Base-by-base conservation (phyloP, 92 coral and sea anemone genomes). In the Pocillopora meandrina region DNA sequence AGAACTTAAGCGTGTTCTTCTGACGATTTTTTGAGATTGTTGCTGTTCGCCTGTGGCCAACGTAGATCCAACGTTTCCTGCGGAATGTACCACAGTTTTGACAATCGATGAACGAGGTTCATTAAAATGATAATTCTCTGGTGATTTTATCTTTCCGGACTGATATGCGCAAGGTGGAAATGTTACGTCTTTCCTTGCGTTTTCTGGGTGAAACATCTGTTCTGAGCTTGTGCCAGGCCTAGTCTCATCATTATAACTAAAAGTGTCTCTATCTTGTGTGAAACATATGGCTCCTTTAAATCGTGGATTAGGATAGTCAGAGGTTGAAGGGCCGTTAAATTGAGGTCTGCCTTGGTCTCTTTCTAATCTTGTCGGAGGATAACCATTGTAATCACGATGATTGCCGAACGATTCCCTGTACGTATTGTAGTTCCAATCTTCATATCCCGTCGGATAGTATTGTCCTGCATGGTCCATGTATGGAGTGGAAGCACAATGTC, bases 1-100 rank as follows among this genome's bases (percentile, higher is more conserved):
- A 68, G 98, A 93, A 70, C 91, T 92, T 64, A 74, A 31, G 23
- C 80, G 62, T 4, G 86, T 83, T 83, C 86, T 73, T 79, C 80
- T 56, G 19, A 65, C 64, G 23, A 64, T 55, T 61, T 77, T 84
- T 56, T 34, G 82, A 56, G 71, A 42, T 7, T 42, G 60, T n/a
- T 61, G 82, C 47, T 59, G 60, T 56, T 69, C 88, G n/a, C 70
- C 83, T 36, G 71, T 61, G 80, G 56, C 19, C 18, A 56, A 5
- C 15, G 61, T 66, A 62, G 73, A 49, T 55, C 74, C 65, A 83
- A 14, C 34, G 64, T 56, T 73, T 83, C 80, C 80, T 64, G 73
- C 34, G 79, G 86, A 80, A 83, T 73, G 60, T 36, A 19, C 56
- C 55, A 55, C 56, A 36, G 55, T 55, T 49, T 74, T 83, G 86